phyloP scores from a whole-genome alignment of 1,140 invertebrate genomes.

The Bicyclus anynana region DNA sequence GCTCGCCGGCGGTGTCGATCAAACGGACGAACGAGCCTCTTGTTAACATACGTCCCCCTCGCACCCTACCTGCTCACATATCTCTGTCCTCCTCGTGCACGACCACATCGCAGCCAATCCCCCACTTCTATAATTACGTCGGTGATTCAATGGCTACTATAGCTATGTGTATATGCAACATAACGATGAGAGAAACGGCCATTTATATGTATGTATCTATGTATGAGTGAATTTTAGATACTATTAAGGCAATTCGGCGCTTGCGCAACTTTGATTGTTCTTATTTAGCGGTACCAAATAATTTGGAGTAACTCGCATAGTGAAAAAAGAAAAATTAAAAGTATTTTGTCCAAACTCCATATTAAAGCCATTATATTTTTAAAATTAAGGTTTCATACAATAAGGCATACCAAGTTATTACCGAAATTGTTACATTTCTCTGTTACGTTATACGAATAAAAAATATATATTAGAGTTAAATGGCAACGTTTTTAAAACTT shows the following conservation, averaged over 20 bases:
- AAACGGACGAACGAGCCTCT: conserved; percentile 75
- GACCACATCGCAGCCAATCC: conserved; percentile 73
- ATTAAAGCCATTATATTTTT: too few relatives aligned
- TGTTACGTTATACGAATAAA: too few relatives aligned
- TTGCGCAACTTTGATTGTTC: conserved; percentile 10
- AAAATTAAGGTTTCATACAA: too few relatives aligned
- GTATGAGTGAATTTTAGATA: conserved; percentile 53
- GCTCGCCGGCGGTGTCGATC: conserved; percentile 71
- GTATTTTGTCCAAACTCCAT: not conserved
- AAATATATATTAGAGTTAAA: too few relatives aligned
- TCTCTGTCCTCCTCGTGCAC: conserved; percentile 46
- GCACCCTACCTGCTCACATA: conserved; percentile 34
- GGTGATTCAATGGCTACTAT: conserved; percentile 77
- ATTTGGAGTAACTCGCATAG: not conserved
- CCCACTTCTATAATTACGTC: conserved; percentile 77
- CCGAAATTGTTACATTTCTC: too few relatives aligned
- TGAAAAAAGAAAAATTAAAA: too few relatives aligned
- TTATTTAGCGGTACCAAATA: not conserved
- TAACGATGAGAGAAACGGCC: conserved; percentile 67
- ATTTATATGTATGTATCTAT: conserved; percentile 56
- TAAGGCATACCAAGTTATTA: too few relatives aligned
- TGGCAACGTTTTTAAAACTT: too few relatives aligned
- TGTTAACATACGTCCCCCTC: conserved; percentile 60
- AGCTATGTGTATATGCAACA: conserved; percentile 59
- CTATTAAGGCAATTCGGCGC: conserved; percentile 48